Percentiles rank a stretch among this genome's conserved stretches.
Conservation (phyloP, 1,140 invertebrate genomes). For the Macrobrachium nipponense region DNA sequence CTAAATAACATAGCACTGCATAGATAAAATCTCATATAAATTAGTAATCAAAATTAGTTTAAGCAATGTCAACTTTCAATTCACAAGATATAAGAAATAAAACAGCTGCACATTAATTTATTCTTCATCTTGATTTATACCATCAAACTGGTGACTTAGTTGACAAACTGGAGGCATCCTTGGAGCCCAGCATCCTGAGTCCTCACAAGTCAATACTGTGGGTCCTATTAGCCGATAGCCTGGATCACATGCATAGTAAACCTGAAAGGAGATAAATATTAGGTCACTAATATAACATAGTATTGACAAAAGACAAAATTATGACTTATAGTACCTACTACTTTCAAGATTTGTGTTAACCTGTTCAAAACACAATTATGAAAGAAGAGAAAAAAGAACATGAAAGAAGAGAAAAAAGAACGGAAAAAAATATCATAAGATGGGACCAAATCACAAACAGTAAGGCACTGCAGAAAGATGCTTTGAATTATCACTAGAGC, state of each 20-base stretch:
- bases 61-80: background rate
- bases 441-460: too few relatives aligned
- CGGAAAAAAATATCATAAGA: too few relatives aligned
- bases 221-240: conserved; percentile 69
- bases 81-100: background rate
- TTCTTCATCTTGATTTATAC: background rate
- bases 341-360: too few relatives aligned
- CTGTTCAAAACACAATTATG: too few relatives aligned
- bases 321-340: too few relatives aligned
- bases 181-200: conserved; percentile 70
- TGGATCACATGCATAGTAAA: conserved; percentile 69
- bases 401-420: too few relatives aligned
- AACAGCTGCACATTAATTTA: background rate
- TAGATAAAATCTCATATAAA: too few relatives aligned
- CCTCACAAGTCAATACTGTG: conserved; percentile 67
- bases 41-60: background rate
- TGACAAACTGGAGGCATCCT: conserved; percentile 67
- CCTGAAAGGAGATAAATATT: conserved; percentile 53
- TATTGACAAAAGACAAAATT: too few relatives aligned
- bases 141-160: conserved; percentile 34
- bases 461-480: too few relatives aligned
- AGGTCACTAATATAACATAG: background rate
- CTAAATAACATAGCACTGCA: too few relatives aligned
- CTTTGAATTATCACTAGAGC: too few relatives aligned
- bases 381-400: too few relatives aligned